These are phyloP conservation scores for Setophaga kirtlandii DNA, from an alignment of 2,113 vertebrate genomes.

Conservation along the genomic window DNA sequence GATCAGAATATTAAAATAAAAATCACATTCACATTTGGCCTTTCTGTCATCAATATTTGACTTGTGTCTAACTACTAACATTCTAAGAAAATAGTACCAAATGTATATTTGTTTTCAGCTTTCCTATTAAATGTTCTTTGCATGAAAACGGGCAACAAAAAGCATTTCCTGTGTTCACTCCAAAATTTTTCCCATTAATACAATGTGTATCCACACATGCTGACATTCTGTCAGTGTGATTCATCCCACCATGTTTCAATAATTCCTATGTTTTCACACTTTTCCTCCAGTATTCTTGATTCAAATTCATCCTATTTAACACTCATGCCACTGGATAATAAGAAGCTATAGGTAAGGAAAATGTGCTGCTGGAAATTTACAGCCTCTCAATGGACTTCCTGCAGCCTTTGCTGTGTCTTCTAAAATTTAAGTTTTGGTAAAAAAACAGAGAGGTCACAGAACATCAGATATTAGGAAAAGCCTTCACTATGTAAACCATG, in stretches of 20 bases:
- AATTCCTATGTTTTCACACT: slow-evolving; percentile 4
- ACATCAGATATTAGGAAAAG: background rate
- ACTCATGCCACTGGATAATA: background rate
- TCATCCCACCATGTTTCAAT: background rate
- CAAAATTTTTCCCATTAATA: background rate
- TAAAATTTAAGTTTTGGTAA: background rate
- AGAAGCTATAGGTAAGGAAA: background rate
- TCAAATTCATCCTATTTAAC: slow-evolving; percentile 14
- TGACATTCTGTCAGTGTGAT: background rate
- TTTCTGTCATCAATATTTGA: background rate
- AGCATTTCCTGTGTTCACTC: background rate
- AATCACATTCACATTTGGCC: background rate
- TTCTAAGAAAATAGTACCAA: background rate
- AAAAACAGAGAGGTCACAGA: background rate
- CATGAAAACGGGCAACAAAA: background rate
- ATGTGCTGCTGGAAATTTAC: slow-evolving; percentile 2
- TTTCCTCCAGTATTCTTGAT: slow-evolving; percentile 10
- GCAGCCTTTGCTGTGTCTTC: background rate
- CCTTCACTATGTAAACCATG: background rate
- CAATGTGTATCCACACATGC: background rate
- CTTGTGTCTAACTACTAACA: background rate
- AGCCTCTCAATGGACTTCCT: background rate
- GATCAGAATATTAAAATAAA: background rate
- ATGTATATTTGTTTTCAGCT: background rate
- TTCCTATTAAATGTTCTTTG: background rate